A percentile compares a stretch with the other conserved stretches of the same genome.
Evolutionary conservation across 2,113 vertebrate genomes (phyloP).

Genomic region (Girardinichthys multiradiatus): DNA sequence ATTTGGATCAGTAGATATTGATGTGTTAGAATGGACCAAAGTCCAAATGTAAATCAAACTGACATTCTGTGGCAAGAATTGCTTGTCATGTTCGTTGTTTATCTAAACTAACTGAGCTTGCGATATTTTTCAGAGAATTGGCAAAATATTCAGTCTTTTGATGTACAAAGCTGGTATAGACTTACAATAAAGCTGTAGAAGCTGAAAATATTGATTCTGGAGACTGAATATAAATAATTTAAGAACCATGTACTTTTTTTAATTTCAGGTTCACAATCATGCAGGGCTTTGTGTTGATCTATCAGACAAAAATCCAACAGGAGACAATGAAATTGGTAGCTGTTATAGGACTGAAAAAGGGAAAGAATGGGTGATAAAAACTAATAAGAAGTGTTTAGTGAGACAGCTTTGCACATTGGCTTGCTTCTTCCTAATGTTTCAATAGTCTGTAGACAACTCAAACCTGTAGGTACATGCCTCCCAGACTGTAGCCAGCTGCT

Average conservation of each 20-base stretch:
- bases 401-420: constrained; percentile 10
- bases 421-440: constrained; percentile 22
- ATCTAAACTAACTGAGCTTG: no score
- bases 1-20: no score
- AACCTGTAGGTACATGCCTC: constrained; percentile 68
- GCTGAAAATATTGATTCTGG: not conserved
- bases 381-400: constrained; percentile 1
- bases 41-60: no score
- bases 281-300: no score
- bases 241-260: not conserved
- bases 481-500: constrained; percentile 56
- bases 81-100: no score
- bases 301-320: not conserved
- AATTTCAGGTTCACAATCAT: not conserved
- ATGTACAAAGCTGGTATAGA: no score
- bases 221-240: not conserved
- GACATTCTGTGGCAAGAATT: no score
- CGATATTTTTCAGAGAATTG: no score
- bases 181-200: not conserved
- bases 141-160: no score
- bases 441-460: constrained; percentile 37
- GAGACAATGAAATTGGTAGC: not conserved
- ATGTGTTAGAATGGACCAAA: no score
- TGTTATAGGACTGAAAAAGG: constrained; percentile 9
- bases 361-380: not conserved